phyloP scores from a whole-genome alignment of 2,888 invertebrate species.

The Heliconius charithonia region DNA sequence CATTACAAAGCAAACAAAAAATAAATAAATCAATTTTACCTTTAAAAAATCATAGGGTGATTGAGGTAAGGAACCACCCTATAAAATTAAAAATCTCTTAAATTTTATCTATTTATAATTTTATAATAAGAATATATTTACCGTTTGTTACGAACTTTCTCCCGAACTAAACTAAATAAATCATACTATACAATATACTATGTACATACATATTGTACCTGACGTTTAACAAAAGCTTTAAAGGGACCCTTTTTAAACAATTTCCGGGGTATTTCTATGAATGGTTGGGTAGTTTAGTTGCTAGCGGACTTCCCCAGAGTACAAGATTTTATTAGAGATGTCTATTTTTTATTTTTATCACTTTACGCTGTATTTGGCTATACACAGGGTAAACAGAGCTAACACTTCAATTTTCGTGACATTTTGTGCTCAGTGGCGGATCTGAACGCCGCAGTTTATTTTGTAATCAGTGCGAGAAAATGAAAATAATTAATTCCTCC shows the following conservation, averaged over 20 bases:
- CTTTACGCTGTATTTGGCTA: too few relatives aligned
- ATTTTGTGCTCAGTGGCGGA: too few relatives aligned
- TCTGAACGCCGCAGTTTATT: too few relatives aligned
- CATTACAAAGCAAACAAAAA: neutral
- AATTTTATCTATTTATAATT: neutral
- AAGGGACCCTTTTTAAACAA: conserved; percentile 18
- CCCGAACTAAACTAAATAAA: conserved; percentile 19
- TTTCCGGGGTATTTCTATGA: conserved; percentile 30
- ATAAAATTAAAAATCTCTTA: neutral
- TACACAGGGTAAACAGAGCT: too few relatives aligned
- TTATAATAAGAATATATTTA: conserved; percentile 7
- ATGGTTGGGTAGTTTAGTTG: neutral
- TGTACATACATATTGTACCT: conserved; percentile 27
- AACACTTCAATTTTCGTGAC: too few relatives aligned
- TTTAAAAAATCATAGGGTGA: neutral
- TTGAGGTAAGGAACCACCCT: neutral
- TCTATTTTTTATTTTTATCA: neutral
- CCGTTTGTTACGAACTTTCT: conserved; percentile 18
- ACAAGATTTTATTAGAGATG: neutral
- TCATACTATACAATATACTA: conserved; percentile 16
- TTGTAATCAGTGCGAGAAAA: too few relatives aligned
- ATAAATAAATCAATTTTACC: neutral
- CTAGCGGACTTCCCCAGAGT: conserved; percentile 15
- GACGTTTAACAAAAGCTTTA: conserved; percentile 15
- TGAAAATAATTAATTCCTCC: too few relatives aligned